Base-by-base conservation (phyloP, 2,797 vertebrate species). In the Pachyuromys duprasi region DNA sequence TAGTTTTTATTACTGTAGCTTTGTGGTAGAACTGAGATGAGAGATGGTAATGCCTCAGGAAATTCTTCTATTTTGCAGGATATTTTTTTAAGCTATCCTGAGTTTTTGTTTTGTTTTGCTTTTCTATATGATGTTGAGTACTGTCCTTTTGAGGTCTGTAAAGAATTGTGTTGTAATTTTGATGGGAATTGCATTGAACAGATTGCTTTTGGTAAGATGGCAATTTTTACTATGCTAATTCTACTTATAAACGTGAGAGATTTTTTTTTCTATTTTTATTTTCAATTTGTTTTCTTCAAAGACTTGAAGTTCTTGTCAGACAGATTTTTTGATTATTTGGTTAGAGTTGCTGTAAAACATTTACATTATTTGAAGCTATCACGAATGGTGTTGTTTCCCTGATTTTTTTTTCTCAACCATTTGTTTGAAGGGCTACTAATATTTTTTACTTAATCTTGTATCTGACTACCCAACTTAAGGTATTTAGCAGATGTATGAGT, bases 401-500 rank as follows among this genome's bases (percentile, higher is more conserved):
- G n/a, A n/a, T n/a, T n/a, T n/a, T n/a, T n/a, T n/a, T n/a, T n/a
- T n/a, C n/a, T n/a, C n/a, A n/a, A n/a, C n/a, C 69, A 36, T 70
- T 36, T 36, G n/a, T 70, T 18, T 70, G 36, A 70, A 70, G 69
- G 14, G 17, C n/a, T 70, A 20, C 17, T 70, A 0, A n/a, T 36
- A 24, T 20, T 70, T 36, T 70, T 36, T 14, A 70, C 33, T 36
- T 18, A 70, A 36, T 9, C 69, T 9, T 36, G 3, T 36, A 20
- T 70, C 17, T 8, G 20, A 8, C 0, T 33, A 36, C n/a, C 13
- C 20, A 3, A 0, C 8, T 33, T n/a, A 69, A n/a, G 17, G 15
- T 33, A 15, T 18, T 69, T 69, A n/a, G 20, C n/a, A 36, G 69
- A 20, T 9, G 8, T 45, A 45, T 4, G 45, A 45, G 45, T 45